Evolutionary conservation across 2,797 vertebrate species (phyloP).

Genomic region (Nasua narica): DNA sequence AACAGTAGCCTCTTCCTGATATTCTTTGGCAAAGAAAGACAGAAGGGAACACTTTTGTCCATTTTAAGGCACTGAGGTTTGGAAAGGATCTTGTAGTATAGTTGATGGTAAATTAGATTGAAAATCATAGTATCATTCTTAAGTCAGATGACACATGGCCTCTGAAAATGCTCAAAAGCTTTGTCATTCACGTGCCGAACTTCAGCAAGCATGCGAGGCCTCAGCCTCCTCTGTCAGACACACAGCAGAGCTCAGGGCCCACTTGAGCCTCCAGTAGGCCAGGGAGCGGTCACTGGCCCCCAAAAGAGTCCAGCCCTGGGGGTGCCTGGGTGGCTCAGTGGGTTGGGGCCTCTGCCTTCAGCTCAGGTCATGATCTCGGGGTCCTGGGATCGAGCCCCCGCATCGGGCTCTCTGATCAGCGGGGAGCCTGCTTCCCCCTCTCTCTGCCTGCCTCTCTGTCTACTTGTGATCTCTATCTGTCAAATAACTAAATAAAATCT

Average conservation of each 20-base stretch:
- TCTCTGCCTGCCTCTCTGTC: too few relatives aligned
- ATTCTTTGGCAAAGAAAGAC: constrained; percentile 29
- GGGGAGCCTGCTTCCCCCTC: too few relatives aligned
- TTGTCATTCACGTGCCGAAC: background rate
- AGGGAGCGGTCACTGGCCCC: background rate
- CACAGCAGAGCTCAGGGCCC: background rate
- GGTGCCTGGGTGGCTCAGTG: too few relatives aligned
- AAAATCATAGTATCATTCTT: background rate
- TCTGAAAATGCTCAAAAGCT: background rate
- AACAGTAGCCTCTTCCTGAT: background rate
- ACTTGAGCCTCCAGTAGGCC: background rate
- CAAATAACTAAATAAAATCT: too few relatives aligned
- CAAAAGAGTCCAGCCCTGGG: background rate
- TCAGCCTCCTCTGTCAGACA: background rate
- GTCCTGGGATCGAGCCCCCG: too few relatives aligned
- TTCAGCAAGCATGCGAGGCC: background rate
- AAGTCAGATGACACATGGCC: background rate
- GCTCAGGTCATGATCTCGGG: too few relatives aligned
- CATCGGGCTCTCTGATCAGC: too few relatives aligned
- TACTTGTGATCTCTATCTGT: too few relatives aligned
- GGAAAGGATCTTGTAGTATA: background rate
- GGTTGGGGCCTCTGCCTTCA: too few relatives aligned
- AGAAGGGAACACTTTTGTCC: background rate
- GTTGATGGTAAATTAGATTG: background rate
- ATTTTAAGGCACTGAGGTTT: background rate